A percentile compares a stretch with the other conserved stretches of the same genome.
These are phyloP conservation scores for Galaxea fascicularis DNA, from an alignment of 92 coral and sea anemone species.

Conservation along the genomic window DNA sequence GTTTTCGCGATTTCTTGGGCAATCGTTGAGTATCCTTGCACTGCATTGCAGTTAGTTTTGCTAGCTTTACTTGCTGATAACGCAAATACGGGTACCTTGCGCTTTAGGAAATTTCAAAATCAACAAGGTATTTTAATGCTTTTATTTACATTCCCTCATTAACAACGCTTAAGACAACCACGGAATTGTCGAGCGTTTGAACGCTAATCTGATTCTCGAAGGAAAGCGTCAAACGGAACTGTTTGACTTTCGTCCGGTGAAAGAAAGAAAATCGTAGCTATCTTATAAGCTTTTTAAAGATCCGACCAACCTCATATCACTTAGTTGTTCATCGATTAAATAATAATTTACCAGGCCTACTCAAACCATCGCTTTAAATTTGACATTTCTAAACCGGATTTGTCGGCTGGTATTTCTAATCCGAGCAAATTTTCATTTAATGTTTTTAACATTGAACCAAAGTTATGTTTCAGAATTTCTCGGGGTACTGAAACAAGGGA, in stretches of 20 bases:
- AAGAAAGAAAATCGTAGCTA: slow-evolving; percentile 16
- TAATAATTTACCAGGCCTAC: not conserved
- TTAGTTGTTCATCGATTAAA: slow-evolving; percentile 16
- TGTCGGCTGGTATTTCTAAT: not conserved
- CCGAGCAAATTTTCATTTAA: not conserved
- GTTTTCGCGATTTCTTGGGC: not conserved
- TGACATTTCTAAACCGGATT: not conserved
- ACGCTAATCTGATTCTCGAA: slow-evolving; percentile 23
- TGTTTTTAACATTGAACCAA: not conserved
- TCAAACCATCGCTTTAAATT: not conserved
- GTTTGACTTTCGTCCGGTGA: slow-evolving; percentile 16
- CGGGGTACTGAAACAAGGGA: too few species aligned
- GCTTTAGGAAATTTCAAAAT: slow-evolving; percentile 56
- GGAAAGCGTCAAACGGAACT: not conserved
- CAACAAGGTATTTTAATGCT: slow-evolving; percentile 61
- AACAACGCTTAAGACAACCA: slow-evolving; percentile 61
- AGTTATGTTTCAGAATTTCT: not conserved
- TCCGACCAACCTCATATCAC: slow-evolving; percentile 4
- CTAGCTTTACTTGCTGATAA: slow-evolving; percentile 36
- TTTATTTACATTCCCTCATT: slow-evolving; percentile 62
- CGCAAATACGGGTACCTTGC: slow-evolving; percentile 36
- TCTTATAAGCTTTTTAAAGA: not conserved
- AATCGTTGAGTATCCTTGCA: not conserved
- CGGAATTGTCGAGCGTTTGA: slow-evolving; percentile 28
- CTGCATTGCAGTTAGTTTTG: not conserved